Evolutionary conservation across 2,113 vertebrate species (phyloP).

Genomic region (Chaetodon auriga): DNA sequence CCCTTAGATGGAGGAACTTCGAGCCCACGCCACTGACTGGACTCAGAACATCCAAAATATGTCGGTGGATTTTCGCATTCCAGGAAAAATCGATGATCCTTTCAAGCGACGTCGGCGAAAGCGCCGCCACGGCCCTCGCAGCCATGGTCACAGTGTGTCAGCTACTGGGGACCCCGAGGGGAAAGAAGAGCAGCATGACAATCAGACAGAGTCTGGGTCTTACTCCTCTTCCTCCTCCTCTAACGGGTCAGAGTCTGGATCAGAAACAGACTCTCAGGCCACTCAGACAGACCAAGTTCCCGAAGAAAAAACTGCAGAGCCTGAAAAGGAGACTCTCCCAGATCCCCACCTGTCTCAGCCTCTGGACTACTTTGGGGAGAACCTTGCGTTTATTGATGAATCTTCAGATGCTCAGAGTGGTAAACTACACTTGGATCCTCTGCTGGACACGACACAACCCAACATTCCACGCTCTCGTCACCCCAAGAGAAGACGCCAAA

Average conservation of each 20-base stretch:
- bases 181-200: conserved; percentile 45
- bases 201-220: conserved; percentile 74
- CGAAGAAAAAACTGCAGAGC: conserved; percentile 57
- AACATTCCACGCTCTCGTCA: conserved; percentile 42
- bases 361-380: conserved; percentile 91
- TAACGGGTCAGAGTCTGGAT: conserved; percentile 76
- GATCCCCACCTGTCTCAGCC: conserved; percentile 78
- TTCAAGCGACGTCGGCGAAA: conserved; percentile 77
- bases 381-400: conserved; percentile 92
- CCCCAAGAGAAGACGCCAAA: conserved; percentile 79
- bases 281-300: conserved; percentile 81
- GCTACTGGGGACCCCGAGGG: conserved; percentile 45
- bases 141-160: conserved; percentile 54
- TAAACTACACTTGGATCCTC: conserved; percentile 79
- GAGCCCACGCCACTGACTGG: conserved; percentile 92
- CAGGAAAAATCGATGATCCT: conserved; percentile 85
- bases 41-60: conserved; percentile 89
- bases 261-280: conserved; percentile 78
- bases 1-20: conserved; percentile 90
- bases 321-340: conserved; percentile 42
- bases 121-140: conserved; percentile 70
- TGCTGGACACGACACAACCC: conserved; percentile 61
- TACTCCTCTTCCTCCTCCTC: conserved; percentile 77
- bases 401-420: conserved; percentile 90
- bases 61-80: conserved; percentile 87